Base-by-base conservation (phyloP, 1,140 invertebrate species). In the Ceratosolen solmsi region DNA sequence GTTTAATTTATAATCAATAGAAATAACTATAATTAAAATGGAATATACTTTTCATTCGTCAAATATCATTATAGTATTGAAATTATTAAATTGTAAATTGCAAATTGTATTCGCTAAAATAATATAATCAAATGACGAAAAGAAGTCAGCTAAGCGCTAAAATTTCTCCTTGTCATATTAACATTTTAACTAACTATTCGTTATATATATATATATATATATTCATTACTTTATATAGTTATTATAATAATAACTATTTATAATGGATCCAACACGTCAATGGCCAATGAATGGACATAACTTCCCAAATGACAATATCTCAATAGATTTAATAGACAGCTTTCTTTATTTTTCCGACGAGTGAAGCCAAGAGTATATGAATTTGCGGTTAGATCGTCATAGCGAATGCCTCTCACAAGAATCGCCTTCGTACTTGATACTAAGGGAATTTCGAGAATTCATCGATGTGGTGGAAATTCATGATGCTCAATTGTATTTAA, bases 261-360 rank as follows among this genome's bases (percentile, higher is more conserved):
- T n/a, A n/a, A n/a, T n/a, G n/a, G n/a, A n/a, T n/a, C n/a, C n/a
- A n/a, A n/a, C n/a, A n/a, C n/a, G n/a, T n/a, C n/a, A n/a, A n/a
- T n/a, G n/a, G n/a, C n/a, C n/a, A 25, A 2, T 73, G 51, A 41
- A 46, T 54, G 25, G 20, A 8, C 25, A 0, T 41, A 41, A 51
- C 51, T 73, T 73, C 25, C 38, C 71, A 73, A 51, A 54, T 41
- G 46, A 25, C 27, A 30, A 54, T 49, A 30, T 54, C 60, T 13
- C 60, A 27, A 27, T 25, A 13, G 60, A 56, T 2, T 5, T 5
- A 22, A 20, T 17, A 63, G 0, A 17, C 33, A 8, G 25, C 17
- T 63, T 33, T 70, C 36, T 70, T 25, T n/a, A 46, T 70, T 70
- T 70, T 41, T n/a, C n/a, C 38, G 7, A 38, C 38, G 20, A 5